phyloP scores from a whole-genome alignment of 2,797 vertebrate species.

The Cuniculus paca region DNA sequence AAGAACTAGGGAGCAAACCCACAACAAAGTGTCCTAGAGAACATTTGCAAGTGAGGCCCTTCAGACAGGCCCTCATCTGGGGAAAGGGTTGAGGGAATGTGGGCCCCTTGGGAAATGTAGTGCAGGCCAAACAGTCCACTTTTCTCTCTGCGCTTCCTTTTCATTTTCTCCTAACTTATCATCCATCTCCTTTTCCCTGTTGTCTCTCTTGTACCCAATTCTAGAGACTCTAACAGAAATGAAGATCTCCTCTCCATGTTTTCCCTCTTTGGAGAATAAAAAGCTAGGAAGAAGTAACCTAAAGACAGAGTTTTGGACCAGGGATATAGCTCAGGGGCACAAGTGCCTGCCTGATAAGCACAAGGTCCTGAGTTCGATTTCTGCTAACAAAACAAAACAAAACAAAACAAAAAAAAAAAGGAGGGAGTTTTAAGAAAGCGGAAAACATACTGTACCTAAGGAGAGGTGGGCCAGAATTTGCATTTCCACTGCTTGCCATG shows the following conservation, averaged over 20 bases:
- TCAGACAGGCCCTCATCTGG: not conserved
- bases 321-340: too few species aligned
- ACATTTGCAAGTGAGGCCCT: not conserved
- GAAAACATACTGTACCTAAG: not conserved
- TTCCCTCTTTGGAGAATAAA: not conserved
- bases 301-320: not conserved
- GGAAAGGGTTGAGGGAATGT: not conserved
- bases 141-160: not conserved
- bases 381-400: too few species aligned
- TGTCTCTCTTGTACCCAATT: not conserved
- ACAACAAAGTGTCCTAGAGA: not conserved
- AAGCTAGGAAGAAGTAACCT: not conserved
- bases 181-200: not conserved
- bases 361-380: too few species aligned
- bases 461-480: not conserved
- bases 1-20: not conserved
- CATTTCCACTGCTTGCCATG: not conserved
- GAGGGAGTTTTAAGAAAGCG: not conserved
- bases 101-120: not conserved
- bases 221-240: not conserved
- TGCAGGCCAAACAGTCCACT: not conserved
- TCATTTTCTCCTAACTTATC: not conserved
- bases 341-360: too few species aligned
- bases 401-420: not conserved
- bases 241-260: not conserved